Evolutionary conservation across 2,888 invertebrate species (phyloP).

Genomic region (Tortricodes alternella): DNA sequence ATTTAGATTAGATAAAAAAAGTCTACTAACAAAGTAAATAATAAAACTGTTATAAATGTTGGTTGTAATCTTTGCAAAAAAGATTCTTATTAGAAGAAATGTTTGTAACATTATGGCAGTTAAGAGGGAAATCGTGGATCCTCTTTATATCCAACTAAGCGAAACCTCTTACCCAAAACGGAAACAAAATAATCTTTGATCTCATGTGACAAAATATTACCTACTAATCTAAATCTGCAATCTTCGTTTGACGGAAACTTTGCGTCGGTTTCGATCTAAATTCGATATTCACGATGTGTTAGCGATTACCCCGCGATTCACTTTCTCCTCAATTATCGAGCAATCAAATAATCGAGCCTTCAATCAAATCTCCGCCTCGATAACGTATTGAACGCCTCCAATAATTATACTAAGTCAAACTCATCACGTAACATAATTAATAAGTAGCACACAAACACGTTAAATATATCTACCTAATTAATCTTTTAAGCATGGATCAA

Average conservation of each 20-base stretch:
- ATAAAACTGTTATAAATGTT: background rate
- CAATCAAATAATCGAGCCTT: slow-evolving; percentile 40
- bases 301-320: slow-evolving; percentile 49
- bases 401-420: slow-evolving; percentile 25
- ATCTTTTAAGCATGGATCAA: slow-evolving; percentile 23
- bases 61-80: background rate
- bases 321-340: slow-evolving; percentile 51
- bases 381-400: slow-evolving; percentile 26
- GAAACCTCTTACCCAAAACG: slow-evolving; percentile 7
- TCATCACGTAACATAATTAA: slow-evolving; percentile 26
- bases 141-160: background rate
- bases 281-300: slow-evolving; percentile 38
- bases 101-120: background rate
- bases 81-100: background rate
- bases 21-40: background rate
- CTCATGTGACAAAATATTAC: background rate
- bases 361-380: slow-evolving; percentile 45
- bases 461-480: slow-evolving; percentile 26
- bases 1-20: slow-evolving; percentile 3
- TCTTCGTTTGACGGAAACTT: slow-evolving; percentile 22
- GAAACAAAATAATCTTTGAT: background rate
- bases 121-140: slow-evolving; percentile 11
- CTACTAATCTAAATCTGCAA: background rate
- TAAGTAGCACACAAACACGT: slow-evolving; percentile 17
- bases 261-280: slow-evolving; percentile 23